A percentile compares a stretch with the other conserved stretches of the same genome.
Evolutionary conservation across 2,797 vertebrate species (phyloP).

Genomic region (Alosa sapidissima): DNA sequence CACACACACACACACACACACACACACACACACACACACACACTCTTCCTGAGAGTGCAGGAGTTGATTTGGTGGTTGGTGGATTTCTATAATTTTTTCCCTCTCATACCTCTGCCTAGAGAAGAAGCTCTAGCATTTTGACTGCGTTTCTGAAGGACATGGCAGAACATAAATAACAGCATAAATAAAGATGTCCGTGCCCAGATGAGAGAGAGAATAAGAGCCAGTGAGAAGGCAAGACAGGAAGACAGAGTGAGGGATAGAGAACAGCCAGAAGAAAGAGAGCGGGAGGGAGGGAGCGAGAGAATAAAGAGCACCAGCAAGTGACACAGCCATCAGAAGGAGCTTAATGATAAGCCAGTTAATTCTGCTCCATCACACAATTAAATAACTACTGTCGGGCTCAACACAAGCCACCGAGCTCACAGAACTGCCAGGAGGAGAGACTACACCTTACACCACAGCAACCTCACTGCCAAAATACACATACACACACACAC

Average conservation of each 20-base stretch:
- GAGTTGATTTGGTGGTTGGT: background rate
- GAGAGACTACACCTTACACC: background rate
- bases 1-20: background rate
- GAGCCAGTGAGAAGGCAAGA: background rate
- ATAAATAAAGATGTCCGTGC: background rate
- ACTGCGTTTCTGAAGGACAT: background rate
- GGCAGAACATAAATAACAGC: background rate
- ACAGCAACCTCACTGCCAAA: background rate
- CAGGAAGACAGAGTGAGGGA: too few species aligned
- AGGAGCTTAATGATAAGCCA: background rate
- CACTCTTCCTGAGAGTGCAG: too few species aligned
- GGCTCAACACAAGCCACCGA: background rate
- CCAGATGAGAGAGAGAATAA: background rate
- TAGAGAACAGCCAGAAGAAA: background rate
- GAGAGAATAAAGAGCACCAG: background rate
- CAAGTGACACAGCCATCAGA: background rate
- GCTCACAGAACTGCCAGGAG: background rate
- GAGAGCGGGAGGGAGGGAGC: background rate
- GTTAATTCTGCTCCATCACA: conserved; percentile 1
- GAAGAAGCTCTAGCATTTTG: background rate
- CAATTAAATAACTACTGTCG: background rate
- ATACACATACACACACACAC: background rate
- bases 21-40: background rate
- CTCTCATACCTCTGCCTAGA: background rate
- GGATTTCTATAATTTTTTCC: background rate